phyloP scores from a whole-genome alignment of 2,113 vertebrate genomes.

The Brevimyrus niger region DNA sequence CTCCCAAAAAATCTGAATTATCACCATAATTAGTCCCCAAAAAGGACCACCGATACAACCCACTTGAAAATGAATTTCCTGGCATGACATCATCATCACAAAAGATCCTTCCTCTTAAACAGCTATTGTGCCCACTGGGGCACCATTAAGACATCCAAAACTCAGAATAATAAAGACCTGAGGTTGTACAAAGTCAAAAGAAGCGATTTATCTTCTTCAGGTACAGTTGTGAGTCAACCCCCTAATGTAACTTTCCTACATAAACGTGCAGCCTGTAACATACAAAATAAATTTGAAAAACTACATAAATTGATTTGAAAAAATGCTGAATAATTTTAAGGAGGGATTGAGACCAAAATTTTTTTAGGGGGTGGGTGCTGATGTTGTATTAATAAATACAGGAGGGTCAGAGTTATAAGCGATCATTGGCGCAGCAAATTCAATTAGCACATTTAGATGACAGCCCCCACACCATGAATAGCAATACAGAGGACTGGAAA shows the following conservation, averaged over 20 bases:
- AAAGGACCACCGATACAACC: slow-evolving; percentile 24
- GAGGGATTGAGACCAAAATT: neutral
- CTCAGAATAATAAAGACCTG: neutral
- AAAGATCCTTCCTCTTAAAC: neutral
- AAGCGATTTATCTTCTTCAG: neutral
- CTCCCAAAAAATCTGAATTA: slow-evolving; percentile 48
- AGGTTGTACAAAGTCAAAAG: neutral
- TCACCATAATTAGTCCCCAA: slow-evolving; percentile 45
- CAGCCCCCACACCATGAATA: neutral
- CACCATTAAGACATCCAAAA: slow-evolving; percentile 28
- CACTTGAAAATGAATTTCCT: neutral
- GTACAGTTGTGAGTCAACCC: neutral
- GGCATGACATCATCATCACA: neutral
- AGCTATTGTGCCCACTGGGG: neutral
- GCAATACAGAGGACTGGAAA: neutral
- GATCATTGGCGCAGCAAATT: slow-evolving; percentile 39
- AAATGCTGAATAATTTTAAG: neutral
- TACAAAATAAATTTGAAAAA: neutral
- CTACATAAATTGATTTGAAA: neutral
- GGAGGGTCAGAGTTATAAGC: slow-evolving; percentile 38
- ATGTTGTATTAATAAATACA: slow-evolving; percentile 44
- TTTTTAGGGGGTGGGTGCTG: slow-evolving; percentile 25
- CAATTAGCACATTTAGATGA: slow-evolving; percentile 47
- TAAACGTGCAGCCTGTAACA: neutral
- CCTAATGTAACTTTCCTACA: neutral